Percentiles rank a stretch among this genome's conserved stretches.
Conservation (phyloP, 2,797 vertebrate genomes). For the Pipistrellus kuhlii region DNA sequence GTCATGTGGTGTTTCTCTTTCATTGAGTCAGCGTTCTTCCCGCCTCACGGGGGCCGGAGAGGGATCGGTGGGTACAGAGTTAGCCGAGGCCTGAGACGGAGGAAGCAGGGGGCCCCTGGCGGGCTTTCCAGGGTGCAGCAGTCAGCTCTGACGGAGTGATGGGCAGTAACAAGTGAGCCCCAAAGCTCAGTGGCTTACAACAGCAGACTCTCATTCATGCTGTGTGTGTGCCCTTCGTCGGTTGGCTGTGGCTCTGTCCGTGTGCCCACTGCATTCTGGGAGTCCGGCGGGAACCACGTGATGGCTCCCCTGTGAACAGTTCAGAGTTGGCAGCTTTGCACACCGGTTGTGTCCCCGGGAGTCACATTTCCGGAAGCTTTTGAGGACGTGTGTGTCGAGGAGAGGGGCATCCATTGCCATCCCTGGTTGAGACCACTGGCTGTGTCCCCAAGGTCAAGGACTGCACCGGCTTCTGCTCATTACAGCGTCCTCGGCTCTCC, state of each 20-base stretch:
- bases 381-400: not conserved
- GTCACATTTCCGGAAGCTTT: not conserved
- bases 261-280: accelerated
- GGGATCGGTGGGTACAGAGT: accelerated
- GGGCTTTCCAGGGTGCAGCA: not conserved
- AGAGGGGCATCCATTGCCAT: not conserved
- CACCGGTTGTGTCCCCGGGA: not conserved
- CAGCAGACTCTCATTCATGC: accelerated
- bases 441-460: not conserved
- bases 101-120: accelerated
- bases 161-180: not conserved
- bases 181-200: accelerated
- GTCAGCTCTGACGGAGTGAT: accelerated
- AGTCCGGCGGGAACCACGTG: accelerated
- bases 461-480: not conserved
- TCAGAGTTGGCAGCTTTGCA: not conserved
- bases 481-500: not conserved
- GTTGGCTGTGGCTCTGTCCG: not conserved
- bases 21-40: not conserved
- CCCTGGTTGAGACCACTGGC: not conserved
- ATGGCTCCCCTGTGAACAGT: not conserved
- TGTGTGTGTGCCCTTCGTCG: accelerated
- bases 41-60: accelerated
- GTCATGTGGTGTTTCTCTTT: too few species aligned
- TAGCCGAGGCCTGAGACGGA: not conserved